phyloP scores from a whole-genome alignment of 2,797 vertebrate species.

The Sebastes jordani region DNA sequence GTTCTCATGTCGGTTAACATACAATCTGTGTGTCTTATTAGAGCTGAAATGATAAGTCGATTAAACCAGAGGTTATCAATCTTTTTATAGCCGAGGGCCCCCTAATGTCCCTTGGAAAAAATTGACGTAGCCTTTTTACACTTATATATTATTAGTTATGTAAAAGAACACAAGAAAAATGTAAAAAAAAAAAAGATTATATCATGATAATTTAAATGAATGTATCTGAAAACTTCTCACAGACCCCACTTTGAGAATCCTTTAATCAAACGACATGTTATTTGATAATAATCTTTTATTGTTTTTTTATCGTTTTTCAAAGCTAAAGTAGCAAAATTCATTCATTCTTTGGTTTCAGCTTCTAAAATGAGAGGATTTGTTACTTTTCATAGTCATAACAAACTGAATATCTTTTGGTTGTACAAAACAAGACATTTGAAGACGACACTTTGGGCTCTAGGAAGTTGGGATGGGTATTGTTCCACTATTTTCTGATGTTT shows the following conservation, averaged over 20 bases:
- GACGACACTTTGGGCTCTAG: not conserved
- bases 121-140: too few species aligned
- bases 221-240: too few species aligned
- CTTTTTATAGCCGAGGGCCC: too few species aligned
- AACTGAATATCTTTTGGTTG: not conserved
- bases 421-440: not conserved
- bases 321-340: not conserved
- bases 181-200: too few species aligned
- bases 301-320: not conserved
- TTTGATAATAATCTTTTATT: not conserved
- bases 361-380: too few species aligned
- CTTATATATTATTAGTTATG: too few species aligned
- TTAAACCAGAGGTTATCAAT: not conserved
- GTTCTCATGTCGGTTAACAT: not conserved
- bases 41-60: not conserved
- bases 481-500: not conserved
- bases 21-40: not conserved
- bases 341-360: not conserved
- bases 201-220: too few species aligned
- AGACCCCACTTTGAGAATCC: too few species aligned
- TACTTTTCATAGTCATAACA: not conserved
- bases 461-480: not conserved
- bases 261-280: not conserved
- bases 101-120: too few species aligned
- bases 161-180: too few species aligned